Conservation (phyloP, 2,113 vertebrate genomes). For the Opisthocomus hoazin region DNA sequence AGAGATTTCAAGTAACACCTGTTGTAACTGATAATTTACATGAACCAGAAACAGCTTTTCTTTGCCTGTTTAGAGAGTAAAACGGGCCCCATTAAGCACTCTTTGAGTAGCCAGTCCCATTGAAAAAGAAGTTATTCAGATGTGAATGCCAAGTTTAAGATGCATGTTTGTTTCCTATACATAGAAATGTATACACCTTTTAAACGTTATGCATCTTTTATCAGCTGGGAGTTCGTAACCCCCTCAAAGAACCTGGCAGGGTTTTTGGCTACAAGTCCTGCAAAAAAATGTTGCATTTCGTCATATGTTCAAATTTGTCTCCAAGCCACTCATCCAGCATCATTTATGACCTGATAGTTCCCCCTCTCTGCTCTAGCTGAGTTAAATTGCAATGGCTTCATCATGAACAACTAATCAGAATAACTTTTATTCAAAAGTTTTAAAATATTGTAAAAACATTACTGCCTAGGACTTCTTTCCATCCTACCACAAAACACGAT, state of each 20-base stretch:
- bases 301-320: not conserved
- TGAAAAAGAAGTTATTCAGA: not conserved
- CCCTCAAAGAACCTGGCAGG: not conserved
- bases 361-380: not conserved
- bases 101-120: not conserved
- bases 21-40: not conserved
- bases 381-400: not conserved
- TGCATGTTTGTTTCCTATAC: not conserved
- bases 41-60: not conserved
- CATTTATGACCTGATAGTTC: not conserved
- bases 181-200: not conserved
- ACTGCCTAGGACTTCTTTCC: not conserved
- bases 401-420: not conserved
- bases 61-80: not conserved
- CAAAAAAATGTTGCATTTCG: not conserved
- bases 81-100: not conserved
- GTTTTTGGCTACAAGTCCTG: not conserved
- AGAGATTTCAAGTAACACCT: not conserved
- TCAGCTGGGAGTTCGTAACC: not conserved
- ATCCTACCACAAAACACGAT: not conserved
- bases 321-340: not conserved
- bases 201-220: not conserved
- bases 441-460: not conserved
- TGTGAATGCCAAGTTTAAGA: not conserved
- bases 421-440: not conserved